Evolutionary conservation across 2,113 vertebrate genomes (phyloP), one percentile per base, ranked within the genome.

Genomic region (Odocoileus hemionus): DNA sequence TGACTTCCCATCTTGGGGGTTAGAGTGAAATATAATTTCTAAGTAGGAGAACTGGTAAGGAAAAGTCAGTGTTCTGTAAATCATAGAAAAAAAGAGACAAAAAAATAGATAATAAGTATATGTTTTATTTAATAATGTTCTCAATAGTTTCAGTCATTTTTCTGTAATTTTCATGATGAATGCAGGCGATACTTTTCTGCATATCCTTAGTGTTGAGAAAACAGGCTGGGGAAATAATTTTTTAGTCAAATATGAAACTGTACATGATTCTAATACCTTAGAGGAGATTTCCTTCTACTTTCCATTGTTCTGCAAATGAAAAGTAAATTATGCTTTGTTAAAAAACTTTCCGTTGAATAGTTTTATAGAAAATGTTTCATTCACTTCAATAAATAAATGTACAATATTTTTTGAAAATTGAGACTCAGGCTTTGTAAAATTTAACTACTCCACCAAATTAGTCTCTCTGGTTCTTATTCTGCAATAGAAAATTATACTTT

Each of bases 241-340:
- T 97, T 76, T 98, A 95, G 98, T 97, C 97, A 97, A 97, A 96
- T 97, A 98, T 89, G 87, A 97, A 98, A 82, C 93, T 94, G 36
- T 61, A 90, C 89, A 97, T 78, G 86, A 98, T 98, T 98, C 89
- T 98, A 98, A 98, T 98, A 97, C 91, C 90, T 96, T 92, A 57
- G 84, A 98, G 95, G 95, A 97, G 96, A 97, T 97, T 98, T 99
- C 97, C 23, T 98, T 98, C 97, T 86, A 96, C 96, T 98, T 98
- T 96, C 96, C 26, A 67, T 96, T 98, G 96, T 97, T 98, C 97
- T 98, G 97, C 97, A 98, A 98, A 97, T 97, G 96, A 98, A 98
- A 98, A 98, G 98, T 98, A 98, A 98, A 98, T 98, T 98, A 98
- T 94, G 96, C 94, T 97, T 98, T 97, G 98, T 98, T 61, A 88